Evolutionary conservation across 2,797 vertebrate genomes (phyloP).

Genomic region (Danio choprae): DNA sequence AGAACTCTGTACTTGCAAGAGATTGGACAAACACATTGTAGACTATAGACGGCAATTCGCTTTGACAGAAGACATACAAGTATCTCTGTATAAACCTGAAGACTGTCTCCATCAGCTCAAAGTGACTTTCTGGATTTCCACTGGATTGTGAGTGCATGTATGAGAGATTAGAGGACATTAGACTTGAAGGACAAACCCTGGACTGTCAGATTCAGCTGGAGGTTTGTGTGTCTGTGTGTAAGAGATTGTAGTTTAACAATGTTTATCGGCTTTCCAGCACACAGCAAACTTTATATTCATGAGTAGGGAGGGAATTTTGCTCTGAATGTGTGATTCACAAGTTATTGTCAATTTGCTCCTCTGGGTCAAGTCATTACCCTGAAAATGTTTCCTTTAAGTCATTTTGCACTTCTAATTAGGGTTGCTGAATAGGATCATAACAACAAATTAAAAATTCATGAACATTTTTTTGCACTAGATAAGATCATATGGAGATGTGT

Average conservation of each 20-base stretch:
- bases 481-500: constrained; percentile 71
- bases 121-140: constrained; percentile 55
- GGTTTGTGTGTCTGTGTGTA: constrained; percentile 2
- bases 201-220: background rate
- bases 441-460: constrained; percentile 80
- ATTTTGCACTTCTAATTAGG: constrained; percentile 80
- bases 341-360: constrained; percentile 77
- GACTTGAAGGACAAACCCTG: constrained; percentile 23
- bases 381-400: constrained; percentile 70
- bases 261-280: constrained; percentile 41
- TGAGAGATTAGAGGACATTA: background rate
- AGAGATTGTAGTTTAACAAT: constrained; percentile 53
- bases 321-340: constrained; percentile 75
- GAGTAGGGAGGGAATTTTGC: constrained; percentile 48
- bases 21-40: constrained; percentile 29
- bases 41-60: constrained; percentile 5
- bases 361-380: constrained; percentile 73
- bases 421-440: constrained; percentile 76
- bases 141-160: constrained; percentile 47
- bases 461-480: constrained; percentile 78
- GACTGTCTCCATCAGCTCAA: constrained; percentile 28
- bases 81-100: constrained; percentile 11
- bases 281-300: constrained; percentile 56
- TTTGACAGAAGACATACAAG: constrained; percentile 28
- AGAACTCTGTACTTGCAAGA: constrained; percentile 12